A percentile compares a stretch with the other conserved stretches of the same genome.
Conservation (phyloP, 92 coral and sea anemone species). For the Umimayanthus kanabou region DNA sequence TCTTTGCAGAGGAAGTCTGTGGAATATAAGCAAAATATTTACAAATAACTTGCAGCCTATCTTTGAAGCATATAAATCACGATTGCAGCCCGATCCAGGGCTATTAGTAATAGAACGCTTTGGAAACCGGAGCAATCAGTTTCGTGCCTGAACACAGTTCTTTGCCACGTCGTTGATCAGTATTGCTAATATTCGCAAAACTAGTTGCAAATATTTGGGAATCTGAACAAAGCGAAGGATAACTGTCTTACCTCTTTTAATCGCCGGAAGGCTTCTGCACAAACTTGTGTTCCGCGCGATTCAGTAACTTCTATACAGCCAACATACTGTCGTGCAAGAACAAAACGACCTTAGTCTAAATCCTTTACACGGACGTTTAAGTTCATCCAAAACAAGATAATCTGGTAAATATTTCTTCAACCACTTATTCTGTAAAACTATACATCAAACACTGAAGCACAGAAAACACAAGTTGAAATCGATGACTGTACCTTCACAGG, state of each 20-base stretch:
- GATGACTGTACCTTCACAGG: constrained; percentile 85
- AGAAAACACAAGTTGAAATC: neutral
- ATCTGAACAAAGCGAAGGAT: neutral
- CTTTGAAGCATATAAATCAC: constrained; percentile 20
- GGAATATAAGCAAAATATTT: constrained; percentile 19
- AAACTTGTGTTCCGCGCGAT: constrained; percentile 97
- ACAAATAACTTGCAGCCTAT: neutral
- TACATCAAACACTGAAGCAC: neutral
- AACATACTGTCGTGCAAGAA: constrained; percentile 67
- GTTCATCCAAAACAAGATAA: constrained; percentile 15
- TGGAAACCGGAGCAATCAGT: neutral
- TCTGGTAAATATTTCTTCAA: constrained; percentile 1
- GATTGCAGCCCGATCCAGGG: neutral
- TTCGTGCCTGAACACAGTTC: constrained; percentile 24
- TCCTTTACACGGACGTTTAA: constrained; percentile 1
- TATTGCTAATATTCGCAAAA: neutral
- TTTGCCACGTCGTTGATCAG: neutral
- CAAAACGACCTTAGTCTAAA: constrained; percentile 22
- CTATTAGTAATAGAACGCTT: constrained; percentile 36
- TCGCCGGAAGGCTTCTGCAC: constrained; percentile 93
- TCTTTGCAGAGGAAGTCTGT: constrained; percentile 68
- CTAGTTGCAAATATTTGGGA: neutral
- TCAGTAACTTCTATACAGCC: constrained; percentile 95
- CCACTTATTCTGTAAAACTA: neutral
- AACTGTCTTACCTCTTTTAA: constrained; percentile 75